phyloP scores from a whole-genome alignment of 2,888 invertebrate genomes.

The Campopleginae sp. region DNA sequence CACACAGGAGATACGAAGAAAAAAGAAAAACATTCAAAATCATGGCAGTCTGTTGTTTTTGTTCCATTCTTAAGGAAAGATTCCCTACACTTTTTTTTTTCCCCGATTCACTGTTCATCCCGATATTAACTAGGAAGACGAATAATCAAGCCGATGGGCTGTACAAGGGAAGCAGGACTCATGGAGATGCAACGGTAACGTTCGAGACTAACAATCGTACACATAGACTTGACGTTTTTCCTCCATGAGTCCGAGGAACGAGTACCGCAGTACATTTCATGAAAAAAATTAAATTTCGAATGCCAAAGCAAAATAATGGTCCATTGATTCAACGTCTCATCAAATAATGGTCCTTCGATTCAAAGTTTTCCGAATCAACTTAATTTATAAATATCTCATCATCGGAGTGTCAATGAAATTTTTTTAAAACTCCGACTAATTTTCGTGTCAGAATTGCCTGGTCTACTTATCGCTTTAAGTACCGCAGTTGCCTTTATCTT shows the following conservation, averaged over 20 bases:
- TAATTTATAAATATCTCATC: background rate
- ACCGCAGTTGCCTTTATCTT: background rate
- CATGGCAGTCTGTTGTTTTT: background rate
- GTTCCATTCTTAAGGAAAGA: background rate
- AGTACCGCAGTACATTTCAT: no score
- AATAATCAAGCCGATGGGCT: background rate
- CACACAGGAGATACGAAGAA: background rate
- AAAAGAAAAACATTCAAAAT: background rate
- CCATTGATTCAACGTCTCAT: no score
- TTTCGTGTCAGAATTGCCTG: background rate
- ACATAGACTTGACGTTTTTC: no score
- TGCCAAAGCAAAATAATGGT: no score
- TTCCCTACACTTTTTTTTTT: background rate
- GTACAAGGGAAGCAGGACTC: background rate
- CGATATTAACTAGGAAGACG: background rate
- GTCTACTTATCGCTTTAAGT: background rate
- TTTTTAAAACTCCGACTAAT: background rate
- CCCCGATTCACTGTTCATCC: background rate
- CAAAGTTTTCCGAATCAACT: background rate
- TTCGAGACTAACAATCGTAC: background rate
- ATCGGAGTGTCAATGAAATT: no score
- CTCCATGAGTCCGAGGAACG: no score
- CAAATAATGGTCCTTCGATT: no score
- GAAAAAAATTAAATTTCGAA: no score
- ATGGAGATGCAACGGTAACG: background rate